Conservation (phyloP, 2,888 invertebrate genomes). For the Vesta saturnalis region DNA sequence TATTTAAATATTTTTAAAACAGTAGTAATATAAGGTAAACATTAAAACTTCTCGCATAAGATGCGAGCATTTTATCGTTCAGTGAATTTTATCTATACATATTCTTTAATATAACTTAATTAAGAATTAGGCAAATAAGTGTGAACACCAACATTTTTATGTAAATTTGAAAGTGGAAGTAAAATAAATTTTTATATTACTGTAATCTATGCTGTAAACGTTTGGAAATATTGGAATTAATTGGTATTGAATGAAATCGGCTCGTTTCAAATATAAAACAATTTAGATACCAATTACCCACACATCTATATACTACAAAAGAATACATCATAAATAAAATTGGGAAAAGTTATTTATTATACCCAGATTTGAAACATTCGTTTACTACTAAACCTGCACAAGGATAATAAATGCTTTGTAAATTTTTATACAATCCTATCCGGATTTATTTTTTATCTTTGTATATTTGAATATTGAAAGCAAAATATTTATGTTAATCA, state of each 20-base stretch:
- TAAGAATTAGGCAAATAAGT: neutral
- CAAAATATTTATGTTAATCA: too few relatives aligned
- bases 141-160: neutral
- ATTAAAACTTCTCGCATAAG: too few relatives aligned
- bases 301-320: neutral
- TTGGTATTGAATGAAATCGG: neutral
- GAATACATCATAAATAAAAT: neutral
- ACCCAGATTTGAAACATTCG: neutral
- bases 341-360: neutral
- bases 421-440: neutral
- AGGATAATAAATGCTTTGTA: conserved; percentile 1
- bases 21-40: too few relatives aligned
- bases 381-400: neutral
- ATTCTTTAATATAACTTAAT: neutral
- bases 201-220: neutral
- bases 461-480: too few relatives aligned
- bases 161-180: neutral
- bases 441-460: too few relatives aligned
- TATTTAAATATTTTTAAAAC: too few relatives aligned
- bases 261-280: conserved; percentile 1
- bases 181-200: neutral
- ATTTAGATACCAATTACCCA: conserved; percentile 1
- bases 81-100: neutral
- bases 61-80: too few relatives aligned
- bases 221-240: neutral